phyloP scores from a whole-genome alignment of 2,888 invertebrate genomes.

The Minunthozetes semirufus region DNA sequence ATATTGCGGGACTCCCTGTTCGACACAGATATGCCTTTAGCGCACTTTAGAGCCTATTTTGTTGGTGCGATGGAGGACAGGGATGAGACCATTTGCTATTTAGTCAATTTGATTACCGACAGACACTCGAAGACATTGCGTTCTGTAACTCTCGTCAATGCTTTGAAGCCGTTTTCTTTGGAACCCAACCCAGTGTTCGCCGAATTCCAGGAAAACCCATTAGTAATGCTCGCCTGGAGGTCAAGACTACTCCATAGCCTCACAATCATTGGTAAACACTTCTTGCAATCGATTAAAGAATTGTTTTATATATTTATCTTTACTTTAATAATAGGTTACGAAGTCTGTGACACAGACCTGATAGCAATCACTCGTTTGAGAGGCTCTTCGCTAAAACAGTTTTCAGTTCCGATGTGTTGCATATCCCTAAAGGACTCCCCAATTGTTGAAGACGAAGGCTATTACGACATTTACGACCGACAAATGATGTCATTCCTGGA shows the following conservation, averaged over 20 bases:
- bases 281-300: not conserved
- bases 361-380: slow-evolving; percentile 60
- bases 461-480: slow-evolving; percentile 12
- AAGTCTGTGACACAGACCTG: slow-evolving; percentile 58
- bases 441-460: slow-evolving; percentile 40
- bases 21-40: slow-evolving; percentile 61
- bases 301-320: not conserved
- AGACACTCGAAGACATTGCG: slow-evolving; percentile 50
- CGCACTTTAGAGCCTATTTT: slow-evolving; percentile 65
- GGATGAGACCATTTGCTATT: slow-evolving; percentile 44
- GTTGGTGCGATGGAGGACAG: slow-evolving; percentile 58
- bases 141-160: slow-evolving; percentile 28
- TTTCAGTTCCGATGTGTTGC: slow-evolving; percentile 56
- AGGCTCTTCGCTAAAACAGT: slow-evolving; percentile 53
- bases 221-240: slow-evolving; percentile 62
- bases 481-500: slow-evolving; percentile 9
- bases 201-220: slow-evolving; percentile 52
- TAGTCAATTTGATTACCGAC: slow-evolving; percentile 54
- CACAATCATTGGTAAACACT: slow-evolving; percentile 50
- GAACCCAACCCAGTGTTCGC: slow-evolving; percentile 38
- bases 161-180: not conserved
- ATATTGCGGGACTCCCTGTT: slow-evolving; percentile 60
- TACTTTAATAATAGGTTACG: slow-evolving; percentile 53
- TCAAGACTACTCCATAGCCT: slow-evolving; percentile 58
- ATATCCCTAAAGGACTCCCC: slow-evolving; percentile 44